Percentiles rank a stretch among this genome's conserved stretches.
phyloP scores from a whole-genome alignment of 2,113 vertebrate genomes.

The Thunnus thynnus region DNA sequence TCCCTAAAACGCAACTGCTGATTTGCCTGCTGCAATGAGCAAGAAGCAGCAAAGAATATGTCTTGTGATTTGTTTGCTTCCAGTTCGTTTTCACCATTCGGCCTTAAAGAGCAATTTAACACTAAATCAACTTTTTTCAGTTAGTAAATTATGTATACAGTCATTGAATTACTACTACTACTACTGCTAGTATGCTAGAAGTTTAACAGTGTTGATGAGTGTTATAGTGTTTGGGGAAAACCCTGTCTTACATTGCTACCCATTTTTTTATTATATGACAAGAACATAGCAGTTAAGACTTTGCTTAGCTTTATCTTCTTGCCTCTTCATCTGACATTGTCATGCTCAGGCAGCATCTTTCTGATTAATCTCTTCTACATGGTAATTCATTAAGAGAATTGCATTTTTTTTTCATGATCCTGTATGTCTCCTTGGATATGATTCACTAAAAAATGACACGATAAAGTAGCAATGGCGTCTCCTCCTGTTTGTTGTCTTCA shows the following conservation, averaged over 20 bases:
- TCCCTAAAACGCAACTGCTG: too few relatives aligned
- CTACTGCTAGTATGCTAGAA: too few relatives aligned
- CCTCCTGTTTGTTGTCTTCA: constrained; percentile 17
- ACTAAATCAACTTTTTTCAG: too few relatives aligned
- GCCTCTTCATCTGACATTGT: neutral
- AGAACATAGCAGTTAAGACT: neutral
- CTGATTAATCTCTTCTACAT: neutral
- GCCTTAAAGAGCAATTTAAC: too few relatives aligned
- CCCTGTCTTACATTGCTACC: neutral
- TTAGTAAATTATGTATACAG: too few relatives aligned
- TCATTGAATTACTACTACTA: too few relatives aligned
- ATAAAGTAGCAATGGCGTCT: neutral
- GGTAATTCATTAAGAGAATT: neutral
- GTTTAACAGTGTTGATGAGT: too few relatives aligned
- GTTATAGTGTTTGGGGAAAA: too few relatives aligned
- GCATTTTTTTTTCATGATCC: neutral
- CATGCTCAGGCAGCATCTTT: neutral
- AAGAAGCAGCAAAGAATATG: too few relatives aligned
- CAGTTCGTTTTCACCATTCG: too few relatives aligned
- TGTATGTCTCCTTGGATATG: neutral
- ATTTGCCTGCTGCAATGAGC: too few relatives aligned
- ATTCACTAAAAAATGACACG: constrained; percentile 1
- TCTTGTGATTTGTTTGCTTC: too few relatives aligned
- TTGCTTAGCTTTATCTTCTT: neutral
- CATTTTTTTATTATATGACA: neutral